Conservation (phyloP, 2,797 vertebrate species). For the Bradypodion pumilum region DNA sequence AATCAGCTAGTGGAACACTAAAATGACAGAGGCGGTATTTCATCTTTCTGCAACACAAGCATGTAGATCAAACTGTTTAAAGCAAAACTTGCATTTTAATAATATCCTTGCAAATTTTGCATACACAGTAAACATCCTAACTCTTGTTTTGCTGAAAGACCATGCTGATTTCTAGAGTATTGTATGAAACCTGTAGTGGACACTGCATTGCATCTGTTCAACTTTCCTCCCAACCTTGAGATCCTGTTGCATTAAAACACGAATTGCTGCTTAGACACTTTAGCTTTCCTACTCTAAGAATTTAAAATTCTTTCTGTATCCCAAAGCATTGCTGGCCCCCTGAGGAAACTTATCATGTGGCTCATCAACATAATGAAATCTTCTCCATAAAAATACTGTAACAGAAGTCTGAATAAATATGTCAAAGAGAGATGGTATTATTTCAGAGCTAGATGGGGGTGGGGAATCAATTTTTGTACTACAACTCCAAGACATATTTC, state of each 20-base stretch:
- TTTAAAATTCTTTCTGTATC: not conserved
- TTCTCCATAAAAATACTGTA: not conserved
- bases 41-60: not conserved
- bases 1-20: constrained; percentile 31
- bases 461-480: no score
- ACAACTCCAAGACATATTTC: no score
- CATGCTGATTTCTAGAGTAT: not conserved
- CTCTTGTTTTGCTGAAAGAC: not conserved
- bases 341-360: not conserved
- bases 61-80: not conserved
- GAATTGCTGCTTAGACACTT: no score
- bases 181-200: no score
- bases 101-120: not conserved
- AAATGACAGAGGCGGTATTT: not conserved
- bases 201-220: not conserved
- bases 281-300: not conserved
- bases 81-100: constrained; percentile 1
- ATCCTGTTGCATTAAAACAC: not conserved
- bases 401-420: not conserved
- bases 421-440: not conserved
- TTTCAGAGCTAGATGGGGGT: not conserved
- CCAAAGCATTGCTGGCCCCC: not conserved
- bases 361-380: not conserved
- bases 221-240: not conserved
- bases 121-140: not conserved